A percentile compares a stretch with the other conserved stretches of the same genome.
Conservation (phyloP, 2,113 vertebrate genomes). For the Catagonus wagneri region DNA sequence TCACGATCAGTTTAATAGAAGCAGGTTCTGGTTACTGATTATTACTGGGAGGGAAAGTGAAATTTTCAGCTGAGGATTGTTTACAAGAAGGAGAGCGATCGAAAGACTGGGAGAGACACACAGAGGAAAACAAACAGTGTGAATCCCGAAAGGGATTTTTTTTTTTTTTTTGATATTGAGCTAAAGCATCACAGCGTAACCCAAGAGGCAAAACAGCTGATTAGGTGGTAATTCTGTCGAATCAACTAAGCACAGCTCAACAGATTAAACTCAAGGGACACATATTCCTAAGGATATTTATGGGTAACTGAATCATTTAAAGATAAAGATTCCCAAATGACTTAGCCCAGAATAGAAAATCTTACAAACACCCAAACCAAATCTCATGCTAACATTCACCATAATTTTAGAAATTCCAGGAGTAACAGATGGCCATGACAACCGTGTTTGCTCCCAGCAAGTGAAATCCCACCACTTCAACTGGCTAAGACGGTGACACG, state of each 20-base stretch:
- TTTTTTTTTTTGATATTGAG: background rate
- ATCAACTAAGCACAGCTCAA: constrained; percentile 45
- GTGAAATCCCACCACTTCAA: constrained; percentile 36
- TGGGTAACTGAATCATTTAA: constrained; percentile 13
- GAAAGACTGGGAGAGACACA: background rate
- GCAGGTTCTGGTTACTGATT: background rate
- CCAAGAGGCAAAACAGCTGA: constrained; percentile 53
- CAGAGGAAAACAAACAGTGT: background rate
- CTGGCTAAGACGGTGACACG: background rate
- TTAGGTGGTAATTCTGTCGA: constrained; percentile 61
- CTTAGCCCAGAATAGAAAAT: background rate
- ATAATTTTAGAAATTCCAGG: constrained; percentile 73
- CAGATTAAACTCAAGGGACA: constrained; percentile 55
- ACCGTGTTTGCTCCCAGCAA: constrained; percentile 55
- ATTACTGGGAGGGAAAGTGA: constrained; percentile 6
- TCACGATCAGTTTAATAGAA: background rate
- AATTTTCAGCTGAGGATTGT: background rate
- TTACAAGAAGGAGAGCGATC: background rate
- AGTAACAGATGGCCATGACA: constrained; percentile 60
- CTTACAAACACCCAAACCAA: background rate
- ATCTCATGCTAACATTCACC: constrained; percentile 31
- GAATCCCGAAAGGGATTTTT: background rate
- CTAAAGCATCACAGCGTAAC: background rate
- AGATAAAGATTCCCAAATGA: constrained; percentile 59
- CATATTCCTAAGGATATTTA: constrained; percentile 58